phyloP scores from a whole-genome alignment of 2,113 vertebrate genomes.

The Agelaius phoeniceus region DNA sequence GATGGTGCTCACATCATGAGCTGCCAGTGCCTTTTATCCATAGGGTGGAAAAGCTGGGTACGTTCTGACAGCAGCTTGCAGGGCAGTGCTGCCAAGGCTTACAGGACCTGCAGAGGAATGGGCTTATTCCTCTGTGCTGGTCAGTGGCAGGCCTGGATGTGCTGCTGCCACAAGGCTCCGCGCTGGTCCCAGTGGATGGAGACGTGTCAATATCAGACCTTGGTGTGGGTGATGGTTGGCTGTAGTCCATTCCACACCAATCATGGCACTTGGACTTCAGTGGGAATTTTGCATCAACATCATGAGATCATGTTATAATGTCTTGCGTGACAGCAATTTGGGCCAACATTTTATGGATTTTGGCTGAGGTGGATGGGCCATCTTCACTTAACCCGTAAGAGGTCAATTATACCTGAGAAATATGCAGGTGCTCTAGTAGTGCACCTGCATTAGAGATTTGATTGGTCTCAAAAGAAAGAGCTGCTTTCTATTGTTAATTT shows the following conservation, averaged over 20 bases:
- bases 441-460: background rate
- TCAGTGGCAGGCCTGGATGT: background rate
- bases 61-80: background rate
- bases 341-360: background rate
- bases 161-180: fast-evolving
- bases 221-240: background rate
- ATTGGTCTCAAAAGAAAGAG: background rate
- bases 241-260: background rate
- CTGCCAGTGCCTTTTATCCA: background rate
- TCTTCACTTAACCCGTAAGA: background rate
- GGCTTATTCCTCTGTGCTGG: background rate
- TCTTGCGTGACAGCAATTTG: background rate
- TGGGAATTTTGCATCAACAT: background rate
- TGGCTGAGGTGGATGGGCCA: background rate
- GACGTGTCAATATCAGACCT: background rate
- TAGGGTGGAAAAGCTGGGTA: background rate
- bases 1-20: background rate
- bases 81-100: background rate
- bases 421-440: no score
- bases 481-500: background rate
- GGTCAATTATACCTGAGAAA: background rate
- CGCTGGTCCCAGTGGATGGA: background rate
- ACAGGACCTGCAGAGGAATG: background rate
- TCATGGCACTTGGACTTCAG: background rate
- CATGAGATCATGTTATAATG: background rate